Evolutionary conservation across 2,888 invertebrate genomes (phyloP).

Genomic region (Clostera curtula): DNA sequence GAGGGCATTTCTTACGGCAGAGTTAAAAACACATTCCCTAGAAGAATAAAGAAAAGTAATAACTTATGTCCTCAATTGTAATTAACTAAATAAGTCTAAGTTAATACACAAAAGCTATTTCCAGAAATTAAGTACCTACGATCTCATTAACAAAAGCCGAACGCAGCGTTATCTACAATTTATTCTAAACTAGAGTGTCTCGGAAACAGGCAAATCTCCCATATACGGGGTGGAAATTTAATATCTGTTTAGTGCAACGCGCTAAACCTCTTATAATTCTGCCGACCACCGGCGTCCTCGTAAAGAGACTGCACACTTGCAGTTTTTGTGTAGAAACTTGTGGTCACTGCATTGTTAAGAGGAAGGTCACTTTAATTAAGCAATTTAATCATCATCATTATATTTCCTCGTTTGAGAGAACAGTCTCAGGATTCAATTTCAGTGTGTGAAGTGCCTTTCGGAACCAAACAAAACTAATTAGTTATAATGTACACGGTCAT

Average conservation of each 20-base stretch:
- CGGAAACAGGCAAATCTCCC: slow-evolving; percentile 11
- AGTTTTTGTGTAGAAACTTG: slow-evolving; percentile 61
- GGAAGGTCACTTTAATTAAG: slow-evolving; percentile 19
- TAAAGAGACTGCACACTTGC: slow-evolving; percentile 60
- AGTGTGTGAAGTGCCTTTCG: background rate
- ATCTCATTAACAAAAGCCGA: background rate
- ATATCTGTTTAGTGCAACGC: slow-evolving; percentile 32
- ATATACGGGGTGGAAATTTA: slow-evolving; percentile 29
- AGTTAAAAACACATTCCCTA: too few relatives aligned
- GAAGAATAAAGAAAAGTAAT: too few relatives aligned
- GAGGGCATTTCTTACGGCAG: too few relatives aligned
- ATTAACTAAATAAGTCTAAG: background rate
- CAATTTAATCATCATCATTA: background rate
- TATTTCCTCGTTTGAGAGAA: background rate
- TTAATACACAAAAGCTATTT: background rate
- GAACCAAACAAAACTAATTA: too few relatives aligned
- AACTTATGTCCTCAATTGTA: too few relatives aligned
- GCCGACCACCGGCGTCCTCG: slow-evolving; percentile 33
- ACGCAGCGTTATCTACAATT: background rate
- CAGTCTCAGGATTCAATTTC: background rate
- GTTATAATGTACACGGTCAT: too few relatives aligned
- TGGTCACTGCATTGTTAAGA: slow-evolving; percentile 69
- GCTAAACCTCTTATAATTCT: slow-evolving; percentile 61
- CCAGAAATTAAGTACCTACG: background rate
- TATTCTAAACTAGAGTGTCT: slow-evolving; percentile 1